Evolutionary conservation across 2,888 invertebrate species (phyloP).

Genomic region (Prosapia bicincta): DNA sequence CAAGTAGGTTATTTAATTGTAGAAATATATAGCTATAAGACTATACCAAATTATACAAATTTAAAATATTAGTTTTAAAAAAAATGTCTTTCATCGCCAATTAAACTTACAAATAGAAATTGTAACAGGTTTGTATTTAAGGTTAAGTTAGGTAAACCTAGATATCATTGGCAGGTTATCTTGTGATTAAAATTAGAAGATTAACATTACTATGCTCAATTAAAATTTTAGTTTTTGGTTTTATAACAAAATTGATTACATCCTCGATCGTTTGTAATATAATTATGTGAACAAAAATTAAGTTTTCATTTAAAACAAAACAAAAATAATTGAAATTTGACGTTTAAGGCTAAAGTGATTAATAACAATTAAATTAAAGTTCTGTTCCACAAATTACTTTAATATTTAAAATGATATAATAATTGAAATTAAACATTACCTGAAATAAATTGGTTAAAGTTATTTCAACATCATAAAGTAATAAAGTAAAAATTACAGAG

Average conservation of each 20-base stretch:
- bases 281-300: not conserved
- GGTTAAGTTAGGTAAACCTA: not conserved
- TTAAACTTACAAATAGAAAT: no score
- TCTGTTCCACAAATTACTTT: not conserved
- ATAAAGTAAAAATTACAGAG: not conserved
- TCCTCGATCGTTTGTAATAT: not conserved
- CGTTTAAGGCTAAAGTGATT: not conserved
- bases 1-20: no score
- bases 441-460: not conserved
- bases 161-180: not conserved
- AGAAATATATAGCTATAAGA: no score
- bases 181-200: not conserved
- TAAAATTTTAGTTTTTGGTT: not conserved
- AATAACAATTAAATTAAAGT: no score
- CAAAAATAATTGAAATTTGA: not conserved
- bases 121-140: not conserved
- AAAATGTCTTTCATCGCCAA: no score
- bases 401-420: not conserved
- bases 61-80: no score
- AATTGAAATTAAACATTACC: not conserved
- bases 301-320: not conserved
- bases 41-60: no score
- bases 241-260: not conserved
- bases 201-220: not conserved
- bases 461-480: conserved; percentile 10